These are phyloP conservation scores for Gymnodraco acuticeps DNA, from an alignment of 2,797 vertebrate species.

Conservation along the genomic window DNA sequence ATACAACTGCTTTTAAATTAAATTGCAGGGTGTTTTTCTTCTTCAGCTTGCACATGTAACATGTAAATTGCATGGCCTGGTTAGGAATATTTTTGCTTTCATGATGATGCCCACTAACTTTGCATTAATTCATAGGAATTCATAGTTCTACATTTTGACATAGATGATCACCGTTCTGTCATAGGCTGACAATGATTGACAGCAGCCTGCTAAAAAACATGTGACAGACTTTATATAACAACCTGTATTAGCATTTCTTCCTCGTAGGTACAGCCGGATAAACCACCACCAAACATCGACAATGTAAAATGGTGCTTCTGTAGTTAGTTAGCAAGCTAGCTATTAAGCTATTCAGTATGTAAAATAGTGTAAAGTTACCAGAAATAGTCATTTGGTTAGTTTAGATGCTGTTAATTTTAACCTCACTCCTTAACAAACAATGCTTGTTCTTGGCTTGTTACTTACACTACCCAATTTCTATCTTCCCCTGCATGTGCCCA, in stretches of 20 bases:
- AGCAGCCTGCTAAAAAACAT: neutral
- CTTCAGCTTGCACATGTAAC: neutral
- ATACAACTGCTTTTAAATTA: neutral
- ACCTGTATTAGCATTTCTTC: neutral
- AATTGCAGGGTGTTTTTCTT: no score
- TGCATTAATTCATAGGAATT: neutral
- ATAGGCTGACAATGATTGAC: neutral
- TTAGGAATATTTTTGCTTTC: neutral
- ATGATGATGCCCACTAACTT: neutral
- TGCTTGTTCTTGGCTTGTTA: conserved; percentile 3
- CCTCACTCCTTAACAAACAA: neutral
- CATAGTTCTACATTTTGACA: no score
- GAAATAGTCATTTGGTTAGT: neutral
- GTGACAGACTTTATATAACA: neutral
- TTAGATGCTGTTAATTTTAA: neutral
- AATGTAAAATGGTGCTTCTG: neutral
- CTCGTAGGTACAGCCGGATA: neutral
- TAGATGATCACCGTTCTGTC: no score
- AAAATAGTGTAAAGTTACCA: neutral
- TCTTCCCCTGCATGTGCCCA: neutral
- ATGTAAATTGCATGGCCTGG: neutral
- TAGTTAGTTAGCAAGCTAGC: neutral
- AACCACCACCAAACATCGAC: neutral
- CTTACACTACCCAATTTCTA: neutral
- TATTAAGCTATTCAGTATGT: neutral